Evolutionary conservation across 2,888 invertebrate species (phyloP).

Genomic region (Trachelus tabidus): DNA sequence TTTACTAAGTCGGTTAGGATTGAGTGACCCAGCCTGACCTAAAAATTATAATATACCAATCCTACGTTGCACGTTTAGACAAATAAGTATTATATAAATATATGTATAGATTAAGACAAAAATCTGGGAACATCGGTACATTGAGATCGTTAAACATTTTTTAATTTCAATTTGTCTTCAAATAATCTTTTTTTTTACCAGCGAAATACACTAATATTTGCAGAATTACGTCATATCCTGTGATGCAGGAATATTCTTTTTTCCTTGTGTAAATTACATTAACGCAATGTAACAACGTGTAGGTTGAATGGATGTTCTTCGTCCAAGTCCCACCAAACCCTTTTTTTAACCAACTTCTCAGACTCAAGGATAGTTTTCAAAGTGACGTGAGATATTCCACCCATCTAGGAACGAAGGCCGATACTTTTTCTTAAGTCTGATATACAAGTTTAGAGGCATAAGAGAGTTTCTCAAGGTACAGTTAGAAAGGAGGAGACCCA

Average conservation of each 20-base stretch:
- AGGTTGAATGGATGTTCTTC: not conserved
- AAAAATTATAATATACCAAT: too few relatives aligned
- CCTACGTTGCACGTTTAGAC: too few relatives aligned
- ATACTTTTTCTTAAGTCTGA: not conserved
- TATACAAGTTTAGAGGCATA: not conserved
- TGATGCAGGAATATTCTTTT: too few relatives aligned
- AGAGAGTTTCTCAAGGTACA: not conserved
- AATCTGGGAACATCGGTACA: slow-evolving; percentile 26
- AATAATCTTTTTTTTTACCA: too few relatives aligned
- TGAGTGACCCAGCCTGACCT: too few relatives aligned
- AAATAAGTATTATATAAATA: not conserved
- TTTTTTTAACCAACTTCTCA: not conserved
- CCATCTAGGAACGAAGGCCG: not conserved
- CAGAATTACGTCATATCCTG: too few relatives aligned
- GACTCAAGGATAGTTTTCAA: too few relatives aligned
- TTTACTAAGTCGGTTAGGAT: not conserved
- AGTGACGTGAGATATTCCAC: not conserved
- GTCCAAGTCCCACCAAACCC: not conserved
- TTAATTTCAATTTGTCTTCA: too few relatives aligned
- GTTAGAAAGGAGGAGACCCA: not conserved
- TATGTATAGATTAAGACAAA: slow-evolving; percentile 14
- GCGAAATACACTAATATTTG: too few relatives aligned
- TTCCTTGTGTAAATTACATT: too few relatives aligned
- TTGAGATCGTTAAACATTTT: too few relatives aligned
- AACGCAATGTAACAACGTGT: not conserved